Evolutionary conservation across 2,113 vertebrate species (phyloP).

Genomic region (Anguilla japonica): DNA sequence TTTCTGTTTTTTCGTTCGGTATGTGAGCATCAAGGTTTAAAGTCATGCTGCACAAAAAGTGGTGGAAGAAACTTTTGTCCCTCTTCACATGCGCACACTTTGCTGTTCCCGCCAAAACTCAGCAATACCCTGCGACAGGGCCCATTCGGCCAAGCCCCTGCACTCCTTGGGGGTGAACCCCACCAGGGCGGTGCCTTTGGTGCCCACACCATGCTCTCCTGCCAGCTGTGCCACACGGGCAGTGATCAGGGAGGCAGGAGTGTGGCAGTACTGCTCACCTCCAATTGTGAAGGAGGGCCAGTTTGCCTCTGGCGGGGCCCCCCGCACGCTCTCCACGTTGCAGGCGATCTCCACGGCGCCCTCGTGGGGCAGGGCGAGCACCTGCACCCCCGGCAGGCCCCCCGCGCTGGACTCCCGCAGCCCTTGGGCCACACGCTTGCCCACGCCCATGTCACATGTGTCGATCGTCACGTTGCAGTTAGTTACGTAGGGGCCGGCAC

Average conservation of each 20-base stretch:
- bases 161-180: slow-evolving; percentile 70
- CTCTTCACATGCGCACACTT: slow-evolving; percentile 60
- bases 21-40: too few species aligned
- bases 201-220: slow-evolving; percentile 44
- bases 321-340: slow-evolving; percentile 67
- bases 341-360: slow-evolving; percentile 71
- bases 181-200: slow-evolving; percentile 59
- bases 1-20: too few species aligned
- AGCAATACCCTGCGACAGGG: slow-evolving; percentile 54
- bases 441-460: slow-evolving; percentile 61
- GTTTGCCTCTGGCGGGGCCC: slow-evolving; percentile 15
- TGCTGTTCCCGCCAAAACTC: slow-evolving; percentile 71
- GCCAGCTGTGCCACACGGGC: slow-evolving; percentile 61
- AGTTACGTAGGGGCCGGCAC: slow-evolving; percentile 69
- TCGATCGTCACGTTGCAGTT: slow-evolving; percentile 75
- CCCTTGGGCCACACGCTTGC: slow-evolving; percentile 56
- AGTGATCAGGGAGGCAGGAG: slow-evolving; percentile 62
- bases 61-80: too few species aligned
- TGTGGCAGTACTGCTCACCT: slow-evolving; percentile 56
- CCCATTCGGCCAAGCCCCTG: slow-evolving; percentile 60
- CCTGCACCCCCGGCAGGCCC: slow-evolving; percentile 69
- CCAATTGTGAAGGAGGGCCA: slow-evolving; percentile 54
- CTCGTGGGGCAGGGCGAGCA: slow-evolving; percentile 65
- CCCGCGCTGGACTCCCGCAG: slow-evolving; percentile 57
- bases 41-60: too few species aligned